Evolutionary conservation across 2,113 vertebrate genomes (phyloP), one percentile per base, ranked within the genome.

Genomic region (Tapirus terrestris): DNA sequence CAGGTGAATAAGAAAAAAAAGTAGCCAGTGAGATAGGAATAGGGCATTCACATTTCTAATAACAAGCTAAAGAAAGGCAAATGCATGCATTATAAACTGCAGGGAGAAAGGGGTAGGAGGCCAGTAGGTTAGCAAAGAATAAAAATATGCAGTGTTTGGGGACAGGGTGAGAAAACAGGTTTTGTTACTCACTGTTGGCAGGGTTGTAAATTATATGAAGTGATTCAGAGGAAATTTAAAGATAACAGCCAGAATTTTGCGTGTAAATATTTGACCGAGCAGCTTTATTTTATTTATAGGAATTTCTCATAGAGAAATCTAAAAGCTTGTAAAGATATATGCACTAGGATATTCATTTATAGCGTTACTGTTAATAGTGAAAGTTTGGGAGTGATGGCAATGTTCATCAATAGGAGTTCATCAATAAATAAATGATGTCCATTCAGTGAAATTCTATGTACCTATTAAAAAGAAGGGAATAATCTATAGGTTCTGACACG

Each of bases 141-240:
- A 56, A 84, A 72, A 68, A 53, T 82, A 31, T 63, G 65, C 58
- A 73, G 8, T 45, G 14, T 94, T 67, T n/a, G 36, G 17, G 70
- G 61, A 80, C 8, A 20, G 13, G 25, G 4, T 48, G 45, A 53
- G n/a, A 86, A 75, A 77, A 51, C 51, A 10, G 31, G 18, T 80
- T 36, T 63, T 80, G 33, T 61, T 72, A 65, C 12, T 48, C 48
- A 8, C 48, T 21, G 9, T 92, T 89, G 31, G 11, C 68, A 27
- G 8, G 25, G 33, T 83, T 90, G 31, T 53, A 73, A 61, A 79
- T 88, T 31, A 45, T 31, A 23, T 82, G 51, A 95, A 87, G 13
- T 67, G 14, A 95, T 97, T 63, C 85, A 58, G 76, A 84, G 90
- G 76, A 85, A 88, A 70, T 83, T 93, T 93, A 75, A 79, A 58